Base-by-base conservation (phyloP, 2,888 invertebrate genomes). In the Hypena proboscidalis region DNA sequence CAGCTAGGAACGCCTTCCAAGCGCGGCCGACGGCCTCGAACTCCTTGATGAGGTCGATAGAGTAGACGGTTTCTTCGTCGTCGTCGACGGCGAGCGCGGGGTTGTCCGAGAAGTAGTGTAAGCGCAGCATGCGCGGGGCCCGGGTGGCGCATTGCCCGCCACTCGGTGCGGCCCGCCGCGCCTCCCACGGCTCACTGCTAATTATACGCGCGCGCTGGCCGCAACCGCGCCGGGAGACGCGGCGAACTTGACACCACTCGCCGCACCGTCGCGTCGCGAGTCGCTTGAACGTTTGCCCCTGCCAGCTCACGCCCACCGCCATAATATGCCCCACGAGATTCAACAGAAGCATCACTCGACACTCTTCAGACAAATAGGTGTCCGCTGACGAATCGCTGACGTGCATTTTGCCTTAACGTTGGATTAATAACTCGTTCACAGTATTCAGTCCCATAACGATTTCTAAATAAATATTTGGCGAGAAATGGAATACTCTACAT, bases 41-140 rank as follows among this genome's bases (percentile, higher is more conserved):
- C 89, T 97, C 97, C 92, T 96, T 96, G 90, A 96, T 97, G 83
- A 96, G 94, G 81, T 96, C 96, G 83, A 95, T 91, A 61, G 95
- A 94, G 89, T 96, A 96, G 71, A 95, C 95, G 61, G 92, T 87
- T 61, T 90, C 90, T 71, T 92, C 90, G 73, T 84, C 91, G 78
- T 92, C 90, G 90, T 92, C 84, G 87, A 88, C 84, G 93, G 92
- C 80, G 92, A 95, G 92, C 82, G 94, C 92, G 83, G 94, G 94
- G 89, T 94, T 93, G 92, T 96, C 95, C 79, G 96, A 96, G 86
- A 94, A 96, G 84, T 95, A 95, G 83, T 96, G 95, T 92, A 96
- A 92, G 83, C 95, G 95, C 93, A 96, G 94, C 95, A 96, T 95
- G 86, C 90, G 86, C 92, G 90, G 74, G 73, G 70, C 75, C 74